These are phyloP conservation scores for Melanerpes formicivorus DNA, from an alignment of 2,113 vertebrate species.

Conservation along the genomic window DNA sequence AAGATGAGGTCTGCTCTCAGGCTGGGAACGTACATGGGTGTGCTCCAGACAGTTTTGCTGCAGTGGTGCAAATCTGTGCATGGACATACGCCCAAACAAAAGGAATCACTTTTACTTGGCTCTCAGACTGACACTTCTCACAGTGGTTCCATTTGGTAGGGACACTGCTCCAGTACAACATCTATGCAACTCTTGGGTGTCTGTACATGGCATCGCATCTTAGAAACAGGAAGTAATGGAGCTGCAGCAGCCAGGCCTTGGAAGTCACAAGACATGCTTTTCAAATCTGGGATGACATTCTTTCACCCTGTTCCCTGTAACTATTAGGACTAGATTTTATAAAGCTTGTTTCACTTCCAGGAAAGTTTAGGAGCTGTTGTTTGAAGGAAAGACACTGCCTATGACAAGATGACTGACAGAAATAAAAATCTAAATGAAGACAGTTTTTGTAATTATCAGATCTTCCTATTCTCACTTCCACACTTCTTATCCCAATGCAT, in stretches of 20 bases:
- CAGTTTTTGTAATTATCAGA: not conserved
- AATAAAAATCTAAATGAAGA: not conserved
- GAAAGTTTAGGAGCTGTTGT: not conserved
- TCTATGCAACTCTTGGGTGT: fast-evolving
- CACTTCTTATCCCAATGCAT: not conserved
- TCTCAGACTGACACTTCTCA: not conserved
- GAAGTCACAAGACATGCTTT: not conserved
- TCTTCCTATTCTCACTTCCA: not conserved
- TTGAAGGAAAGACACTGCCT: not conserved
- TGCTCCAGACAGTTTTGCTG: not conserved
- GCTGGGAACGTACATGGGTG: fast-evolving
- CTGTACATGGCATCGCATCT: not conserved
- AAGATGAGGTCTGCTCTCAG: not conserved
- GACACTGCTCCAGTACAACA: fast-evolving
- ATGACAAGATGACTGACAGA: not conserved
- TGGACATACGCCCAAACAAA: not conserved
- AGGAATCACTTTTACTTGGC: not conserved
- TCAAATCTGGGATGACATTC: not conserved
- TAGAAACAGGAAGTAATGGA: not conserved
- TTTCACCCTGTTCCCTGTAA: not conserved
- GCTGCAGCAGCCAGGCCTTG: not conserved
- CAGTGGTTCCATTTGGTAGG: not conserved
- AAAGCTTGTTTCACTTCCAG: not conserved
- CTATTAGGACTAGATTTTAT: not conserved
- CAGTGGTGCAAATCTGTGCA: fast-evolving